Evolutionary conservation across 2,113 vertebrate genomes (phyloP).

Genomic region (Heterotilapia buettikoferi): DNA sequence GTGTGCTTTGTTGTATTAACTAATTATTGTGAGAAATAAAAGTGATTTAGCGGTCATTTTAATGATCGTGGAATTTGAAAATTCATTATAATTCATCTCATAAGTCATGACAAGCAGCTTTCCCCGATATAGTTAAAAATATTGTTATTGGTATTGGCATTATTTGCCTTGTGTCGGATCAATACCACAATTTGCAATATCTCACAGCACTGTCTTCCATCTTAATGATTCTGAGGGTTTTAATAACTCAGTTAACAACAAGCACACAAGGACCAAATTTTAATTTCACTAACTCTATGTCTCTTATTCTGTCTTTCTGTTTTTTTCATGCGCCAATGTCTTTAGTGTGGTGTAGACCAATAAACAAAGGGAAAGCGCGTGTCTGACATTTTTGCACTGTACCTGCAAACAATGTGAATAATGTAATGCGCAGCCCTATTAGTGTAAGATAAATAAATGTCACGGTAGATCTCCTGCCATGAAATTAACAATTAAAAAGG

Average conservation of each 20-base stretch:
- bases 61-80: neutral
- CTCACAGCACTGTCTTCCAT: neutral
- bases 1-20: neutral
- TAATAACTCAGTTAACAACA: neutral
- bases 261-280: neutral
- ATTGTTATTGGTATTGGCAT: neutral
- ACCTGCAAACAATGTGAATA: conserved; percentile 14
- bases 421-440: neutral
- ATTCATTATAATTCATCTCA: neutral
- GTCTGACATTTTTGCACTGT: neutral
- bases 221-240: neutral
- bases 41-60: neutral
- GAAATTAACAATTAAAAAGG: conserved; percentile 23
- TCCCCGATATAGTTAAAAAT: neutral
- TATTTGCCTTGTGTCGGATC: neutral
- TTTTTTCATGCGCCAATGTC: neutral
- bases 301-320: neutral
- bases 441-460: conserved; percentile 1
- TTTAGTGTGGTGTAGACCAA: neutral
- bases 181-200: neutral
- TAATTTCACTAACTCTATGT: neutral
- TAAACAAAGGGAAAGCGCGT: neutral
- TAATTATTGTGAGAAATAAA: neutral
- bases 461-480: neutral
- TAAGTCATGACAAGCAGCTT: neutral